Evolutionary conservation across 2,888 invertebrate genomes (phyloP).

Genomic region (Crioceris asparagi): DNA sequence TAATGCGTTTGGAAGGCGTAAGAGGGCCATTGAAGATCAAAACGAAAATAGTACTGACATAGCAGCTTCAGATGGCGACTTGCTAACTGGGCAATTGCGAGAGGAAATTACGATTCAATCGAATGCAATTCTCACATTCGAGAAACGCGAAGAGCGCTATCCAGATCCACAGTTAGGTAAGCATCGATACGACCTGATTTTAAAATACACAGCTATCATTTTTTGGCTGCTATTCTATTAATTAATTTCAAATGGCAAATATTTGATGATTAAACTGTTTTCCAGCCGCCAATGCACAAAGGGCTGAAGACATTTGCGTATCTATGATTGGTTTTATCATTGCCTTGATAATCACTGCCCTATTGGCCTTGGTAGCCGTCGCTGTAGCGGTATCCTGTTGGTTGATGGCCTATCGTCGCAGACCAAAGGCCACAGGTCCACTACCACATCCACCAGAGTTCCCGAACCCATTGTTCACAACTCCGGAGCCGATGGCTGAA

Average conservation of each 20-base stretch:
- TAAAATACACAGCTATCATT: too few relatives aligned
- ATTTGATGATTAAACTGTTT: conserved; percentile 11
- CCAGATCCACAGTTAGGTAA: conserved; percentile 47
- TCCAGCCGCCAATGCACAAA: conserved; percentile 44
- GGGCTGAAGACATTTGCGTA: conserved; percentile 80
- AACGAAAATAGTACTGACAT: conserved; percentile 47
- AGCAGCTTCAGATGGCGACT: conserved; percentile 43
- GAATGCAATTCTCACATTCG: conserved; percentile 82
- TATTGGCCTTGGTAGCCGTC: conserved; percentile 84
- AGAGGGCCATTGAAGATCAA: conserved; percentile 48
- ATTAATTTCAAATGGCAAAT: neutral
- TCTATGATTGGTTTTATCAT: conserved; percentile 89
- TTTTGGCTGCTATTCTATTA: neutral
- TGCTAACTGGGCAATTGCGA: conserved; percentile 67
- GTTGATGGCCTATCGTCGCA: conserved; percentile 85
- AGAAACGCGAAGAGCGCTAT: conserved; percentile 70
- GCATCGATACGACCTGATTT: too few relatives aligned
- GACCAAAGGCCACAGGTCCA: conserved; percentile 79
- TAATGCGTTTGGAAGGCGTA: conserved; percentile 79
- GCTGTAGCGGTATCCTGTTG: conserved; percentile 92
- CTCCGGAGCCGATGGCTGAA: conserved; percentile 68
- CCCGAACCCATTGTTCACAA: conserved; percentile 85
- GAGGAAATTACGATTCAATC: conserved; percentile 91
- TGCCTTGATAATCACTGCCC: conserved; percentile 82
- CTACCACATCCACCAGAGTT: conserved; percentile 92